These are phyloP conservation scores for Pseudomugil gertrudae DNA, from an alignment of 2,797 vertebrate genomes.

Conservation along the genomic window DNA sequence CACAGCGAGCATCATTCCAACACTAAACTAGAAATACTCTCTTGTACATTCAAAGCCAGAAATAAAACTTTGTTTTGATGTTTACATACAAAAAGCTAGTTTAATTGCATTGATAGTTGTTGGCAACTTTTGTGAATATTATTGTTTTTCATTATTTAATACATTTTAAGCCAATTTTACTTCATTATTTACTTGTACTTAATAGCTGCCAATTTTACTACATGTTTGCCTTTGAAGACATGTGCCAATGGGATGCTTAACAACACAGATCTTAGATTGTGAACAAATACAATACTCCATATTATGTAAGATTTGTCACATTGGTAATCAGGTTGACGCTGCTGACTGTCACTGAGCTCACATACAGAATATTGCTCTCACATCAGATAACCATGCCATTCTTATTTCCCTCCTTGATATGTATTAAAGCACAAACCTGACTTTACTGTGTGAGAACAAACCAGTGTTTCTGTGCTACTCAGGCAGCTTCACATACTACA, in stretches of 20 bases:
- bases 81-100: not conserved
- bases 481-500: not conserved
- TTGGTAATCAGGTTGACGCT: not conserved
- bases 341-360: conserved; percentile 2
- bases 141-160: not conserved
- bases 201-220: not conserved
- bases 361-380: conserved; percentile 16
- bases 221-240: not conserved
- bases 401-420: conserved; percentile 51
- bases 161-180: not conserved
- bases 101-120: not conserved
- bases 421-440: not conserved
- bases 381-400: conserved; percentile 27
- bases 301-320: conserved; percentile 4
- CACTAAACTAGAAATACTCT: not conserved
- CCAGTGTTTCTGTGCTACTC: not conserved
- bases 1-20: not conserved
- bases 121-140: not conserved
- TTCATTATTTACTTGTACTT: not conserved
- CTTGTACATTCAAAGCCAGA: not conserved
- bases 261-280: not conserved
- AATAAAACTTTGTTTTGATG: not conserved
- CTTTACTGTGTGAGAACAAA: conserved; percentile 30
- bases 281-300: not conserved
- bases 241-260: not conserved